Base-by-base conservation (phyloP, 1,140 invertebrate species). In the Oreohelix idahoensis region DNA sequence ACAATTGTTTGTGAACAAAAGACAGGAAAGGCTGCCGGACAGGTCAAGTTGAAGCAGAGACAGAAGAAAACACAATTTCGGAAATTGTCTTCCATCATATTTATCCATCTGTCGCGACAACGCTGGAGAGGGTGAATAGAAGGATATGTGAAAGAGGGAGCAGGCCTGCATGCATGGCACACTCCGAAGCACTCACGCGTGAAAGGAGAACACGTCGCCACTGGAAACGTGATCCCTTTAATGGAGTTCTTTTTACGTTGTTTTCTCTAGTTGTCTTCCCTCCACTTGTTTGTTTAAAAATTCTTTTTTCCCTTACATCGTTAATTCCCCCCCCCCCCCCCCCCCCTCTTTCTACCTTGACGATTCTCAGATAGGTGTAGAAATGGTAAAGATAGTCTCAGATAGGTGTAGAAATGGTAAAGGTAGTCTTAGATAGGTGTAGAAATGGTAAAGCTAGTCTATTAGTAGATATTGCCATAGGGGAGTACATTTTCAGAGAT, bases 51-150 rank as follows among this genome's bases (percentile, higher is more conserved):
- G 36, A 26, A 5, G 36, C 1, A 23, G 29, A 73, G 36, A 42
- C 11, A 4, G n/a, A 45, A 73, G 71, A 73, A 73, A 73, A 73
- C 71, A 73, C 26, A 73, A 73, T 73, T 26, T 42, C 17, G 20
- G 1, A 2, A 45, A 73, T 4, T 73, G 71, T 73, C 38, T 73
- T 45, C 71, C 71, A 73, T 73, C 71, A 73, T 73, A 42, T 73
- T 73, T 73, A 73, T 73, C 71, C 71, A 73, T 73, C 71, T 73
- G 71, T 73, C 71, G 38, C 38, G 13, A 11, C 26, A 32, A 26
- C 4, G 1, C 15, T 20, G 71, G 17, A 39, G 36, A 42, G 42
- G 13, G 4, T n/a, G 71, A 73, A 73, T 42, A 29, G 71, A 73
- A 36, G 32, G 15, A 36, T 26, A 36, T 26, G 71, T 23, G 36